Base-by-base conservation (phyloP, 2,113 vertebrate species). In the Eudyptes chrysolophus region DNA sequence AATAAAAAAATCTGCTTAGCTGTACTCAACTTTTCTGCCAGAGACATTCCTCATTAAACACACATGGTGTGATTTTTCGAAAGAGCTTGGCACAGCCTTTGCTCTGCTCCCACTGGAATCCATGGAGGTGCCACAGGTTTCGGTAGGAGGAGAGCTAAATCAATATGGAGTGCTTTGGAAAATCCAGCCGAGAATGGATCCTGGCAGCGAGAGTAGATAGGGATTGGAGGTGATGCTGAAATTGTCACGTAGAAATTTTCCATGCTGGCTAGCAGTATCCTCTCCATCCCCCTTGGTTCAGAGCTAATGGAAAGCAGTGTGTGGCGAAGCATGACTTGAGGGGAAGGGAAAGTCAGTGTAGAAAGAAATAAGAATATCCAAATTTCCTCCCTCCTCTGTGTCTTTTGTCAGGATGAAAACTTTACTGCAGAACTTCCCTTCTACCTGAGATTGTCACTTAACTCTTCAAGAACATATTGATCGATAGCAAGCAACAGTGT, bases 181-280 rank as follows among this genome's bases (percentile, higher is more conserved):
- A 96, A 96, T 80, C 64, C 75, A 90, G 49, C 54, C 82, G 51
- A 65, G 68, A 96, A 80, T 80, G 94, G 84, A 88, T 96, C 71
- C 95, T 97, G 97, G 96, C 96, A 95, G 68, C 2, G 0, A 74
- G 42, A 86, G 71, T 19, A 94, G 94, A 96, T 95, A 94, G 92
- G 66, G 79, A 86, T 95, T 92, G 92, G 94, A 95, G 92, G 94
- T 93, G 85, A 94, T 96, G 90, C 82, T 97, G 92, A 95, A 97
- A 77, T 74, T 90, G 87, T 96, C 95, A 96, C 68, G 48, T 84
- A 96, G 87, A 94, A 88, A 80, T 93, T 96, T 97, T 97, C 96
- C 96, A 62, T 95, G 75, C 94, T 97, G 92, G 97, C 95, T 94
- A 83, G 82, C 54, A 46, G 72, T 80, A 88, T 83, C 70, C 54